phyloP scores from a whole-genome alignment of 2,888 invertebrate species.

The Lysandra coridon region DNA sequence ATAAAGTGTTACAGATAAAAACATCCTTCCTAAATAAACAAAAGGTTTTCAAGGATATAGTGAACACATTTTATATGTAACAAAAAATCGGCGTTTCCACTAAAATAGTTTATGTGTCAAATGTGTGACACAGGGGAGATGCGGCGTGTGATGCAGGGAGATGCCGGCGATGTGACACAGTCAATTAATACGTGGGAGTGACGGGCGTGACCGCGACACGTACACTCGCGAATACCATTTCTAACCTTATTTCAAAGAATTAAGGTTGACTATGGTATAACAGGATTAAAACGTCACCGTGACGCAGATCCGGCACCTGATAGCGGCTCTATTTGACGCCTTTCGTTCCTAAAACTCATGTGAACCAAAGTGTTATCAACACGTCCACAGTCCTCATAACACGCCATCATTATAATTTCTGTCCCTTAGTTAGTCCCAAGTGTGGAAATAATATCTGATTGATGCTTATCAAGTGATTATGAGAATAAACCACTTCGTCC shows the following conservation, averaged over 20 bases:
- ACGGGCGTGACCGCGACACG: slow-evolving; percentile 77
- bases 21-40: no score
- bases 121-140: slow-evolving; percentile 53
- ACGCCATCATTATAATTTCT: slow-evolving; percentile 10
- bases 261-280: not conserved
- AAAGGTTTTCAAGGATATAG: no score
- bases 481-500: not conserved
- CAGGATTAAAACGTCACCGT: slow-evolving; percentile 56
- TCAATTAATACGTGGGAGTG: slow-evolving; percentile 81
- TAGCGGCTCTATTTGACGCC: slow-evolving; percentile 61
- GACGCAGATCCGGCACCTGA: slow-evolving; percentile 46
- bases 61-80: no score
- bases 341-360: slow-evolving; percentile 58
- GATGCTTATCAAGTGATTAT: not conserved
- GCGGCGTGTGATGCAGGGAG: slow-evolving; percentile 41
- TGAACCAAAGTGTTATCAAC: slow-evolving; percentile 39
- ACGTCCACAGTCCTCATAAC: slow-evolving; percentile 3
- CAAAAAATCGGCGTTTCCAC: slow-evolving; percentile 6
- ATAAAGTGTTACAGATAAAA: no score
- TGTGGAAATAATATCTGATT: not conserved
- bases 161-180: slow-evolving; percentile 67
- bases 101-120: slow-evolving; percentile 41
- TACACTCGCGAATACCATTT: slow-evolving; percentile 23
- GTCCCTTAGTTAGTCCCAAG: not conserved
- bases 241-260: not conserved